phyloP scores from a whole-genome alignment of 2,888 invertebrate genomes.

The Nemapogon koenigi region DNA sequence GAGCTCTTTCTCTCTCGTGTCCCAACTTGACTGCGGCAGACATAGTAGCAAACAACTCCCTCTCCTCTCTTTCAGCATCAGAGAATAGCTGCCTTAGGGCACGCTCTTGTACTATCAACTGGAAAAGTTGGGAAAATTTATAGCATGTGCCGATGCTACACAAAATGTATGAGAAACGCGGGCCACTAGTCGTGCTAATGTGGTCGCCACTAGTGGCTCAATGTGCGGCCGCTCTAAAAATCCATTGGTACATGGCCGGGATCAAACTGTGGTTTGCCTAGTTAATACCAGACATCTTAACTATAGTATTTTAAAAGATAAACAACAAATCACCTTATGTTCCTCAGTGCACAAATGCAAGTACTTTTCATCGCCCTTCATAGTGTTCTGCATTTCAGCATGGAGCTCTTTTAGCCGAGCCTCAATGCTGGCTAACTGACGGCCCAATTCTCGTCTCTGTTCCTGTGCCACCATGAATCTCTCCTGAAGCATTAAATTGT shows the following conservation, averaged over 20 bases:
- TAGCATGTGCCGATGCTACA: too few species aligned
- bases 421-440: slow-evolving; percentile 67
- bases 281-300: too few species aligned
- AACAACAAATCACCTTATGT: slow-evolving; percentile 68
- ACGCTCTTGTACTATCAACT: slow-evolving; percentile 69
- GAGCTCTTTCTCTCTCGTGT: slow-evolving; percentile 82
- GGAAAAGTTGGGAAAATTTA: too few species aligned
- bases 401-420: slow-evolving; percentile 73
- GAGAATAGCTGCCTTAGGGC: slow-evolving; percentile 67
- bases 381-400: slow-evolving; percentile 76
- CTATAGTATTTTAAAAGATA: too few species aligned
- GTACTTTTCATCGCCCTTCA: slow-evolving; percentile 79
- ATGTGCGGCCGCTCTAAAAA: too few species aligned
- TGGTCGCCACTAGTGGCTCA: too few species aligned
- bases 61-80: slow-evolving; percentile 74
- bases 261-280: too few species aligned
- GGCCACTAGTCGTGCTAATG: too few species aligned
- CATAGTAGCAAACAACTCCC: slow-evolving; percentile 75
- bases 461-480: slow-evolving; percentile 72
- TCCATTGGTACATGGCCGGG: too few species aligned
- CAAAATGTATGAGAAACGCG: too few species aligned
- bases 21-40: slow-evolving; percentile 79
- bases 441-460: slow-evolving; percentile 66
- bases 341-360: slow-evolving; percentile 75
- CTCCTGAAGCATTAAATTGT: slow-evolving; percentile 45